phyloP scores from a whole-genome alignment of 2,888 invertebrate species.

The Microplitis deprimator region DNA sequence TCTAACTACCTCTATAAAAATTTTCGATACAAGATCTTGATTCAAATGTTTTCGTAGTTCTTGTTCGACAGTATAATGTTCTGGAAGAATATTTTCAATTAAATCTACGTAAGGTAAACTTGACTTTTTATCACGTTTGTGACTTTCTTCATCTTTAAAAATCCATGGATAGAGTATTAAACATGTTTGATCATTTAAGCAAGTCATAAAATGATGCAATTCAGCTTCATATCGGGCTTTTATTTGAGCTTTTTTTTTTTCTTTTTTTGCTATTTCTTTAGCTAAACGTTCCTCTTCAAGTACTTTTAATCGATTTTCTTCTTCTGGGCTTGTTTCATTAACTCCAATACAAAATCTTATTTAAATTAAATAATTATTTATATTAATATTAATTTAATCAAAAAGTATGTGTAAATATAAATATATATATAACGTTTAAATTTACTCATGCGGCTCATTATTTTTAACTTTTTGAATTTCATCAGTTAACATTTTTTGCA shows the following conservation, averaged over 20 bases:
- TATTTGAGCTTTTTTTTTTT: constrained; percentile 63
- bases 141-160: constrained; percentile 68
- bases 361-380: constrained; percentile 11
- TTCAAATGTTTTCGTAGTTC: constrained; percentile 62
- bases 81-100: constrained; percentile 61
- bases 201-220: constrained; percentile 60
- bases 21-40: constrained; percentile 57
- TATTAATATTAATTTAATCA: constrained; percentile 6
- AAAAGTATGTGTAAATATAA: background rate
- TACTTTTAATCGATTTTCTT: constrained; percentile 63
- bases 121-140: constrained; percentile 63
- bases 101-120: constrained; percentile 65
- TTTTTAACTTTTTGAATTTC: constrained; percentile 72
- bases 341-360: constrained; percentile 65
- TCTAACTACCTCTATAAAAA: constrained; percentile 59
- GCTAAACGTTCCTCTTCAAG: constrained; percentile 61
- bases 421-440: constrained; percentile 24
- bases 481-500: constrained; percentile 80
- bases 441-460: constrained; percentile 62
- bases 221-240: constrained; percentile 64
- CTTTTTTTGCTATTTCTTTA: constrained; percentile 62
- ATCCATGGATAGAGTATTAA: constrained; percentile 67
- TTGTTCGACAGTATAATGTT: constrained; percentile 61
- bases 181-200: constrained; percentile 61
- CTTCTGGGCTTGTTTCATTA: constrained; percentile 72